phyloP scores from a whole-genome alignment of 2,888 invertebrate species.

The Diplazon laetatorius region DNA sequence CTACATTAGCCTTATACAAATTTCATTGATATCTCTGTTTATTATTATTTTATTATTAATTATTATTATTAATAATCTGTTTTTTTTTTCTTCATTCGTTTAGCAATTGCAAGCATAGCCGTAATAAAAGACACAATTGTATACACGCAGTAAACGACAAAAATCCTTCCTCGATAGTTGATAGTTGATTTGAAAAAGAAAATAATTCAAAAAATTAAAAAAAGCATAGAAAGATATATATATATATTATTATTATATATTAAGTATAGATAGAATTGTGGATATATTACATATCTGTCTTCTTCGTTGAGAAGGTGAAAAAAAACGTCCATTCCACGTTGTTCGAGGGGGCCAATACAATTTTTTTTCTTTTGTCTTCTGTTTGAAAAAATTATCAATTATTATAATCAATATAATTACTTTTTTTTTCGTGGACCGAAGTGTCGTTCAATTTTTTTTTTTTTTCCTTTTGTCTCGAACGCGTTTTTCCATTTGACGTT shows the following conservation, averaged over 20 bases:
- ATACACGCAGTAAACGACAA: constrained; percentile 17
- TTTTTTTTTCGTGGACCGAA: neutral
- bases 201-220: no score
- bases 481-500: constrained; percentile 24
- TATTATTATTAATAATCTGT: no score
- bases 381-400: no score
- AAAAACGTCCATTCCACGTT: constrained; percentile 64
- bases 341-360: constrained; percentile 50
- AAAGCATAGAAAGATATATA: constrained; percentile 60
- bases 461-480: constrained; percentile 29
- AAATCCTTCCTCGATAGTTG: constrained; percentile 53
- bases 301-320: constrained; percentile 50
- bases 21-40: constrained; percentile 46
- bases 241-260: constrained; percentile 63
- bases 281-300: constrained; percentile 65
- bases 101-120: constrained; percentile 57
- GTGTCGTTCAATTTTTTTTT: neutral
- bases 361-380: constrained; percentile 33
- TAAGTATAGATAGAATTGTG: constrained; percentile 67
- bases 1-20: constrained; percentile 60
- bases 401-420: neutral
- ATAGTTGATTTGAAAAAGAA: no score
- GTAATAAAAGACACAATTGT: constrained; percentile 49
- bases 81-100: constrained; percentile 22
- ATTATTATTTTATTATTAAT: no score